Conservation (phyloP, 2,888 invertebrate genomes). For the Agelastica alni region DNA sequence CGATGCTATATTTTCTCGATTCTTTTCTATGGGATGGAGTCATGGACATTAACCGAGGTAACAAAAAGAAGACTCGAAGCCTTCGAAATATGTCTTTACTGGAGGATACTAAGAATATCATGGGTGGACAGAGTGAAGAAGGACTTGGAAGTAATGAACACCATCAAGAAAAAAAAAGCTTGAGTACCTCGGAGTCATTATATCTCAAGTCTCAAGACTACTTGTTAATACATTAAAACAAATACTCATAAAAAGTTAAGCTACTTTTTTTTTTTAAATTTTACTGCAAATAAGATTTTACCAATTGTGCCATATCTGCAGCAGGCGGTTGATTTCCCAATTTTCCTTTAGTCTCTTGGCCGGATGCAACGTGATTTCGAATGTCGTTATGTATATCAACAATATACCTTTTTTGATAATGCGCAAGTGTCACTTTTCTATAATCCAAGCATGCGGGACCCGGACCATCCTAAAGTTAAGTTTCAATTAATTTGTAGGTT, state of each 20-base stretch:
- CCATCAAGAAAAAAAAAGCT: not conserved
- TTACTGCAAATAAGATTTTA: too few relatives aligned
- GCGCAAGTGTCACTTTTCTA: slow-evolving; percentile 27
- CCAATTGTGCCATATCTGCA: slow-evolving; percentile 37
- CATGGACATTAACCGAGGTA: too few relatives aligned
- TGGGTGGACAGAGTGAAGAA: too few relatives aligned
- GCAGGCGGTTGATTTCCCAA: slow-evolving; percentile 38
- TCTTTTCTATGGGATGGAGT: too few relatives aligned
- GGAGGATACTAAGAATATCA: not conserved
- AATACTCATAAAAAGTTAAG: not conserved
- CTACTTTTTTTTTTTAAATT: not conserved
- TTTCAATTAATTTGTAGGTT: too few relatives aligned
- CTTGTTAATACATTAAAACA: too few relatives aligned
- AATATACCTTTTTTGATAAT: slow-evolving; percentile 35
- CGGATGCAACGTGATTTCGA: slow-evolving; percentile 40
- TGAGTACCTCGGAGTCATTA: too few relatives aligned
- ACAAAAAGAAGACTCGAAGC: not conserved
- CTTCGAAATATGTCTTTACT: not conserved
- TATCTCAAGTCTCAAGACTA: too few relatives aligned
- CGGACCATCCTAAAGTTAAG: slow-evolving; percentile 32
- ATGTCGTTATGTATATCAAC: slow-evolving; percentile 41
- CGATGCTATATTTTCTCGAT: too few relatives aligned
- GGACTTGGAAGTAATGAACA: too few relatives aligned
- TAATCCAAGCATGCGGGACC: slow-evolving; percentile 32
- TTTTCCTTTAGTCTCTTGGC: slow-evolving; percentile 35